Evolutionary conservation across 2,888 invertebrate genomes (phyloP).

Genomic region (Eilema caniola): DNA sequence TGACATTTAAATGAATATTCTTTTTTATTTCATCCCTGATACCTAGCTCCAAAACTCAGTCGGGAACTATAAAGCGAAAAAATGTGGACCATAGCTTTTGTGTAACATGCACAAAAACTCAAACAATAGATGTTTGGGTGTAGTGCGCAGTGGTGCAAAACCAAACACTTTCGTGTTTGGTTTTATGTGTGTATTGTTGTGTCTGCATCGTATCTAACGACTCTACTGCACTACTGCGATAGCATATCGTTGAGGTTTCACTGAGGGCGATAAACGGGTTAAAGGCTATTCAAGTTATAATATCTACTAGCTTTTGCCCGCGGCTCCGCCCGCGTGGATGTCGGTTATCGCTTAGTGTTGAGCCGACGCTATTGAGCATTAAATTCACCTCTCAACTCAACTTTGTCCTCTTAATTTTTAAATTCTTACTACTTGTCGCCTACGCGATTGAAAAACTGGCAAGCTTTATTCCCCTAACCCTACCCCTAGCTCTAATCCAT

Average conservation of each 20-base stretch:
- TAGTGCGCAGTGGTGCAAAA: conserved; percentile 35
- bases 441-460: too few species aligned
- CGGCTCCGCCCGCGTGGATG: too few species aligned
- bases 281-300: background rate
- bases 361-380: too few species aligned
- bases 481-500: too few species aligned
- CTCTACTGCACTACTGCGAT: conserved; percentile 38
- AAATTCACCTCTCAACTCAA: too few species aligned
- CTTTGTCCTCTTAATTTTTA: too few species aligned
- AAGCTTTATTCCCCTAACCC: too few species aligned
- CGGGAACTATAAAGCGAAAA: conserved; percentile 19
- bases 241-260: conserved; percentile 20
- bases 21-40: background rate
- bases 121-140: conserved; percentile 63
- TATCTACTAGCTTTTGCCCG: too few species aligned
- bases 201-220: conserved; percentile 57
- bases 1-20: background rate
- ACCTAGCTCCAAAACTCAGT: conserved; percentile 11
- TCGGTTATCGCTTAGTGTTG: too few species aligned
- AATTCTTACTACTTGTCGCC: too few species aligned
- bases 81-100: conserved; percentile 24
- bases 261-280: conserved; percentile 13
- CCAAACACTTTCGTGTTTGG: conserved; percentile 42
- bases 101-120: conserved; percentile 49
- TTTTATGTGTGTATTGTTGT: conserved; percentile 57